Percentiles rank a stretch among this genome's conserved stretches.
phyloP scores from a whole-genome alignment of 2,888 invertebrate species.

The Biston betularia region DNA sequence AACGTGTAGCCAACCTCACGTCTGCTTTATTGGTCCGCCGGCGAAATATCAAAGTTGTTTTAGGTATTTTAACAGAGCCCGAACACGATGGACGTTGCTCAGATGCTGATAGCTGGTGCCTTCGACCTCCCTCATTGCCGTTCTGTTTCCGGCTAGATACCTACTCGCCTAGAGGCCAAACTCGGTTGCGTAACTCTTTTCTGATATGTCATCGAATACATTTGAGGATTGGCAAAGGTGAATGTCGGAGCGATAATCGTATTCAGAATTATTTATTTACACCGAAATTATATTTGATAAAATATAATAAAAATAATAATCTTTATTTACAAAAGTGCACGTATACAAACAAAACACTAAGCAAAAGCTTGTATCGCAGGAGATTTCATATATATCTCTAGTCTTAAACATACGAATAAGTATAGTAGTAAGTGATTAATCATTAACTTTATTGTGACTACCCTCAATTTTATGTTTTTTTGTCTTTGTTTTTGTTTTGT shows the following conservation, averaged over 20 bases:
- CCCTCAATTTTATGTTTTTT: no score
- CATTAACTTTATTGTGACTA: no score
- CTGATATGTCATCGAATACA: conserved; percentile 52
- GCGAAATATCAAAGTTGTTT: conserved; percentile 74
- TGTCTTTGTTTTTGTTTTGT: no score
- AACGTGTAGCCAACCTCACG: conserved; percentile 50
- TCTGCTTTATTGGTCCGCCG: conserved; percentile 68
- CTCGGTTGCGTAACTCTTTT: conserved; percentile 39
- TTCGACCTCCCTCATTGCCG: conserved; percentile 76
- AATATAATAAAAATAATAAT: no score
- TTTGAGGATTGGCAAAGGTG: conserved; percentile 45
- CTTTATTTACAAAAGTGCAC: no score
- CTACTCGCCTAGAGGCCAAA: conserved; percentile 36
- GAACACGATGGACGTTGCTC: conserved; percentile 68
- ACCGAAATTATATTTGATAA: conserved; percentile 1
- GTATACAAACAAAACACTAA: no score
- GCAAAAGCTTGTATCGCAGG: no score
- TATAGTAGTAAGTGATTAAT: no score
- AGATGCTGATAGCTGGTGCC: conserved; percentile 74
- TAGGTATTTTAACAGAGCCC: conserved; percentile 71
- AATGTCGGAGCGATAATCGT: conserved; percentile 35
- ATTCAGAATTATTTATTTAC: conserved; percentile 7
- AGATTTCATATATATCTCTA: no score
- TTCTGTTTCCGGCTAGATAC: conserved; percentile 73
- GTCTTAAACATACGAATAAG: no score